Evolutionary conservation across 2,888 invertebrate species (phyloP), one percentile per base, ranked within the genome.

Genomic region (Hofmannophila pseudospretella): DNA sequence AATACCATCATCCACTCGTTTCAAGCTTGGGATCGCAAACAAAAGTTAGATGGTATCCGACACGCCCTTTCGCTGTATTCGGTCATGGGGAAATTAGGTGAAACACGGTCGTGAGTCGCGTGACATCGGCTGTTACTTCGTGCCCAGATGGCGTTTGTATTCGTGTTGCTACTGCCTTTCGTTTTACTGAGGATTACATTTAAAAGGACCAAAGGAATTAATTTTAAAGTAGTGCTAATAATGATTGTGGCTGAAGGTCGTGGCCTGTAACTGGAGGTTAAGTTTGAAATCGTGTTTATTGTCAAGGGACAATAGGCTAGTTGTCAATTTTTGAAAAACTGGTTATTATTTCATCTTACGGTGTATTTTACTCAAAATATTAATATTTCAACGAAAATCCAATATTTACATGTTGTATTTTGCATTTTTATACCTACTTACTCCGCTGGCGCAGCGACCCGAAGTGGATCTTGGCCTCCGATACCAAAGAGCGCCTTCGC

Each of bases 31-130:
- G 23, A 37, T 37, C 12, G n/a, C 23, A n/a, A 19, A 38, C 38
- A 29, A 41, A 44, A 38, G 38, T 42, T 40, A 29, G 31, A 31
- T 16, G 42, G 28, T 11, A 31, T 13, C 30, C 31, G 51, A 19
- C 44, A 44, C 63, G 65, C 67, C 65, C 49, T 62, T 64, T 62
- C 51, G 40, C 34, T 64, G 66, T 65, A 46, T 41, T 36, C 36
- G 44, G 48, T 48, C 44, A 47, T 37, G 44, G 49, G 34, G 38
- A 31, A 45, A 45, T 47, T 47, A 43, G 35, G 44, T 32, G 37
- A 22, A 32, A 34, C 45, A 38, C 31, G 29, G 32, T 32, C 19
- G 22, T 32, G 34, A 39, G 34, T 47, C 32, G 47, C 51, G 54
- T 51, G 49, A 47, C 42, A 43, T 22, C 9, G 32, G 34, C 31